Evolutionary conservation across 1,140 invertebrate species (phyloP).

Genomic region (Procambarus clarkii): DNA sequence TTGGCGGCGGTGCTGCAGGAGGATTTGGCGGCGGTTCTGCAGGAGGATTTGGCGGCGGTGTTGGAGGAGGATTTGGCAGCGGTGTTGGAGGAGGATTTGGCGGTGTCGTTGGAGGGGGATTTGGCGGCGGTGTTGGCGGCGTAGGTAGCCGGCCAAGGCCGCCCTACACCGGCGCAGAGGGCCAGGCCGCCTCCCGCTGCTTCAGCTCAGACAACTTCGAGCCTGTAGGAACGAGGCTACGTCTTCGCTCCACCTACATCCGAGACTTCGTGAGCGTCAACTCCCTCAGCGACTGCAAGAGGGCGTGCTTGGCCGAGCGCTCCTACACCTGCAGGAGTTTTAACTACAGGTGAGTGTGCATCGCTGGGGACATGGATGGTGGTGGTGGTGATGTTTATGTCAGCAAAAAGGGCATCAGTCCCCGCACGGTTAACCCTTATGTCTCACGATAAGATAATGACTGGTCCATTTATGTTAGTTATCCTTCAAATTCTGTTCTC

Average conservation of each 20-base stretch:
- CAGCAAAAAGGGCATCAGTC: too few species aligned
- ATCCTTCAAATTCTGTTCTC: too few species aligned
- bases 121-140: neutral
- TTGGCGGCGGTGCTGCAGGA: neutral
- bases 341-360: conserved; percentile 47
- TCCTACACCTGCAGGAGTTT: conserved; percentile 50
- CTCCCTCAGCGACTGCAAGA: conserved; percentile 53
- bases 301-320: conserved; percentile 20
- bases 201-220: conserved; percentile 39
- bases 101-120: neutral
- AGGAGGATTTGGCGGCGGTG: neutral
- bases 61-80: neutral
- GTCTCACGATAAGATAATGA: too few species aligned
- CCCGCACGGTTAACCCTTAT: too few species aligned
- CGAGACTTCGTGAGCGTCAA: conserved; percentile 45
- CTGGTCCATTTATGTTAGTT: too few species aligned
- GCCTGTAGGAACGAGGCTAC: conserved; percentile 35
- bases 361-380: too few species aligned
- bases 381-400: too few species aligned
- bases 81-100: neutral
- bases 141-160: neutral
- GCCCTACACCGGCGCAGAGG: neutral
- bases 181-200: conserved; percentile 9
- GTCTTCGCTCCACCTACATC: conserved; percentile 33
- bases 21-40: neutral